Conservation (phyloP, 2,113 vertebrate genomes). For the Trogon surrucura region DNA sequence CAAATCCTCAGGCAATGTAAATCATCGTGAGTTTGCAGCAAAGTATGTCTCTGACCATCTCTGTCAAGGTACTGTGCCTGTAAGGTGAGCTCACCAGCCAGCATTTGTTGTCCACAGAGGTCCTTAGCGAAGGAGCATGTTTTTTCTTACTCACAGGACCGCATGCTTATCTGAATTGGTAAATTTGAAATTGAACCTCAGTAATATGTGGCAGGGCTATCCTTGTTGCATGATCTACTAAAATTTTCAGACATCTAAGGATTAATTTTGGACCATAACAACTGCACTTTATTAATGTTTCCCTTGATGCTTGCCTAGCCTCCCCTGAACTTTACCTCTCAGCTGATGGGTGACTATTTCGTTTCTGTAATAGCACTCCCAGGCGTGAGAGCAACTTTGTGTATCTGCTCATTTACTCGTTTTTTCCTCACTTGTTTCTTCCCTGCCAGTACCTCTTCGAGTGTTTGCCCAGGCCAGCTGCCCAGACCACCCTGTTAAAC, state of each 20-base stretch:
- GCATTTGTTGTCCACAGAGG: neutral
- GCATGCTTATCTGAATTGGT: neutral
- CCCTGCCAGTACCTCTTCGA: neutral
- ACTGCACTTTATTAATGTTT: neutral
- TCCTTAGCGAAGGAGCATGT: neutral
- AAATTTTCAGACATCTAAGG: slow-evolving; percentile 21
- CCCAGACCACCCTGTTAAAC: neutral
- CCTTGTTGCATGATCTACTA: neutral
- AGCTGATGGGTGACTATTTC: neutral
- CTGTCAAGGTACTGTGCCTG: neutral
- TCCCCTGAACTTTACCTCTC: slow-evolving; percentile 4
- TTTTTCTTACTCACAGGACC: neutral
- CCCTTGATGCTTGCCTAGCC: neutral
- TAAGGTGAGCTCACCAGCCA: accelerated
- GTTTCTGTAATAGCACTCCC: neutral
- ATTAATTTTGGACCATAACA: neutral
- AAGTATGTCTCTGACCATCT: neutral
- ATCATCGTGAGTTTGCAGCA: neutral
- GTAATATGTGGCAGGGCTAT: neutral
- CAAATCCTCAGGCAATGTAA: neutral
- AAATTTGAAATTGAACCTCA: neutral
- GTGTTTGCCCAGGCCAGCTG: neutral
- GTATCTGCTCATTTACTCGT: neutral
- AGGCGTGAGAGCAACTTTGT: neutral
- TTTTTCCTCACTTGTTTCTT: neutral